Conservation (phyloP, 2,797 vertebrate species). For the Spinus pinus region DNA sequence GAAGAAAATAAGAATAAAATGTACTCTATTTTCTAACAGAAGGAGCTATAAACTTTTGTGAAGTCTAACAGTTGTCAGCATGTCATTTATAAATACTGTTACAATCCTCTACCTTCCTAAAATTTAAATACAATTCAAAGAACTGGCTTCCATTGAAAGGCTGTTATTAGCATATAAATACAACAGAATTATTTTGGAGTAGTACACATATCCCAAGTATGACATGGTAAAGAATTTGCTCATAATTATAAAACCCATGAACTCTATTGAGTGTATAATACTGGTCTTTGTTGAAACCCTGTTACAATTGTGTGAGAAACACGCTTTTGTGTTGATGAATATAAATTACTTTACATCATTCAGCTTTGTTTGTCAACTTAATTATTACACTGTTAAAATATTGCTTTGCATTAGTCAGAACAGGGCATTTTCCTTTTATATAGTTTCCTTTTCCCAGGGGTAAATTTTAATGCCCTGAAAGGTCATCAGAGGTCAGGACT, state of each 20-base stretch:
- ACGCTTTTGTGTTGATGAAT: slow-evolving; percentile 64
- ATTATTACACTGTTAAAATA: slow-evolving; percentile 56
- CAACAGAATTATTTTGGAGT: slow-evolving; percentile 71
- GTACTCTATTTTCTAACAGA: slow-evolving; percentile 71
- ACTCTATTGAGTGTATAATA: slow-evolving; percentile 50
- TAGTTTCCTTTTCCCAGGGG: slow-evolving; percentile 52
- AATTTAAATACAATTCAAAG: slow-evolving; percentile 77
- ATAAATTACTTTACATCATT: slow-evolving; percentile 62
- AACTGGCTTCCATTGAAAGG: slow-evolving; percentile 64
- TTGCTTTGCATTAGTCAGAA: slow-evolving; percentile 57
- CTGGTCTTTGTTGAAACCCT: slow-evolving; percentile 51
- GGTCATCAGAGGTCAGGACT: slow-evolving; percentile 74
- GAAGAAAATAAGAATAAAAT: slow-evolving; percentile 60
- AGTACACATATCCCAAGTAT: slow-evolving; percentile 57
- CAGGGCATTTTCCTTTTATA: slow-evolving; percentile 38
- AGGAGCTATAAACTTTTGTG: slow-evolving; percentile 73
- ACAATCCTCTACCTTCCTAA: slow-evolving; percentile 72
- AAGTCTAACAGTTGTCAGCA: slow-evolving; percentile 75
- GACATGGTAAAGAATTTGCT: slow-evolving; percentile 72
- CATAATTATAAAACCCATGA: slow-evolving; percentile 72
- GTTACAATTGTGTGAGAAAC: slow-evolving; percentile 57
- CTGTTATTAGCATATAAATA: slow-evolving; percentile 76
- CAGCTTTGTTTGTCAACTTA: slow-evolving; percentile 65
- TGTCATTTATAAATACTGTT: slow-evolving; percentile 69
- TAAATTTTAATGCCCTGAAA: slow-evolving; percentile 74